Percentiles rank a stretch among this genome's conserved stretches.
Conservation (phyloP, 92 coral and sea anemone species). For the Montipora capitata region DNA sequence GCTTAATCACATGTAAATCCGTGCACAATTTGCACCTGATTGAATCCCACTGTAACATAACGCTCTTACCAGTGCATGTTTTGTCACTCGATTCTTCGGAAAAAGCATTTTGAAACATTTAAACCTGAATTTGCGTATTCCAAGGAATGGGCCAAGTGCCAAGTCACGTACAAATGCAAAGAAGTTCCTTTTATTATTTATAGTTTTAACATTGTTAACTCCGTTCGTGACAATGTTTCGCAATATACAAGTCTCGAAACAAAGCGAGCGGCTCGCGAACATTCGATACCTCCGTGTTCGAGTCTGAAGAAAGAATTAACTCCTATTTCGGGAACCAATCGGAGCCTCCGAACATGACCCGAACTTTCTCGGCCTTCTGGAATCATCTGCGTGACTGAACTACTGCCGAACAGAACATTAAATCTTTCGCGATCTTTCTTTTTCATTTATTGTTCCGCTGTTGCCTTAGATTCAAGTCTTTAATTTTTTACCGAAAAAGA, state of each 20-base stretch:
- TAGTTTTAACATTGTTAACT: not conserved
- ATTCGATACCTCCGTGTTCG: slow-evolving; percentile 20
- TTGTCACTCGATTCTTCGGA: too few species aligned
- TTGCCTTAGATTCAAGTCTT: slow-evolving; percentile 16
- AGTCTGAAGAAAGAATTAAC: slow-evolving; percentile 27
- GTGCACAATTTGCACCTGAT: too few species aligned
- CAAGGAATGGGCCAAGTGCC: not conserved
- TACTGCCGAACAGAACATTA: slow-evolving; percentile 22
- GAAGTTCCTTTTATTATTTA: slow-evolving; percentile 18
- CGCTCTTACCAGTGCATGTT: too few species aligned
- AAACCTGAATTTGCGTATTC: too few species aligned
- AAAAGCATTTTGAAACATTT: too few species aligned
- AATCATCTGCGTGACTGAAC: slow-evolving; percentile 43
- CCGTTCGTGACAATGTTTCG: slow-evolving; percentile 53
- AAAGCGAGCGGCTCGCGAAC: slow-evolving; percentile 50
- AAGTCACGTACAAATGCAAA: not conserved
- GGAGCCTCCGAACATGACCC: slow-evolving; percentile 29
- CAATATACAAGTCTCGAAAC: slow-evolving; percentile 25
- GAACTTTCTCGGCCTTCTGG: slow-evolving; percentile 51
- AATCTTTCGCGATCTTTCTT: slow-evolving; percentile 40
- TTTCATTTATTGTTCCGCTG: not conserved
- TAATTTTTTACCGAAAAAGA: slow-evolving; percentile 24
- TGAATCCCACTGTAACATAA: too few species aligned
- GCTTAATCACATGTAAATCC: too few species aligned
- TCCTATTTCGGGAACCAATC: slow-evolving; percentile 48